Base-by-base conservation (phyloP, 2,888 invertebrate species). In the Rhagonycha fulva region DNA sequence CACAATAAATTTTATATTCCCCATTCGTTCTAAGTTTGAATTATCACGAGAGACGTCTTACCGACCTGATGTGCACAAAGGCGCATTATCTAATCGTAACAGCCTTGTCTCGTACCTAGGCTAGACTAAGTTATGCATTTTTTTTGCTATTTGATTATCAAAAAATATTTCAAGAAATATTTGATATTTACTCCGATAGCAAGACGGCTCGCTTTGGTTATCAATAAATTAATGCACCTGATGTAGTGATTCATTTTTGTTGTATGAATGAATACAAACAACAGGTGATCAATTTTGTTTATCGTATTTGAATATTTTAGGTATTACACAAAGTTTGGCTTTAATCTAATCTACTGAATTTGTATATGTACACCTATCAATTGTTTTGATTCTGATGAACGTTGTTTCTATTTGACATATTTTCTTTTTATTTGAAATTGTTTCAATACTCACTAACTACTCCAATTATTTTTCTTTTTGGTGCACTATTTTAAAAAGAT, bases 221-320 rank as follows among this genome's bases (percentile, higher is more conserved):
- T 66, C 63, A 66, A 47, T 47, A 47, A 66, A 66, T 66, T 66
- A 66, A 66, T 66, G 12, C 26, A 66, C 63, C 26, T 66, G 63
- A 24, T 66, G 63, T 66, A 9, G 63, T 66, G 63, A 66, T 24
- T 66, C 63, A 66, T 66, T 66, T 66, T 24, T 66, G 26, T 66
- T 66, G 24, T 47, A 47, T n/a, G 47, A 66, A 66, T 66, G 19
- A 66, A 66, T 24, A n/a, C 61, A 47, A 47, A 32, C 62, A 70
- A 70, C 70, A 70, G 70, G 70, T 70, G 70, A 70, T 62, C 61
- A 61, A 61, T 24, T 62, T 70, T 26, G 70, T 5, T 61, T 61
- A 66, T 66, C 63, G 26, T n/a, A 66, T 24, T n/a, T 66, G 24
- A 23, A 66, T 66, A 66, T 66, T 66, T 66, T 66, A 24, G 24